phyloP scores from a whole-genome alignment of 2,113 vertebrate species.

The Vidua macroura region DNA sequence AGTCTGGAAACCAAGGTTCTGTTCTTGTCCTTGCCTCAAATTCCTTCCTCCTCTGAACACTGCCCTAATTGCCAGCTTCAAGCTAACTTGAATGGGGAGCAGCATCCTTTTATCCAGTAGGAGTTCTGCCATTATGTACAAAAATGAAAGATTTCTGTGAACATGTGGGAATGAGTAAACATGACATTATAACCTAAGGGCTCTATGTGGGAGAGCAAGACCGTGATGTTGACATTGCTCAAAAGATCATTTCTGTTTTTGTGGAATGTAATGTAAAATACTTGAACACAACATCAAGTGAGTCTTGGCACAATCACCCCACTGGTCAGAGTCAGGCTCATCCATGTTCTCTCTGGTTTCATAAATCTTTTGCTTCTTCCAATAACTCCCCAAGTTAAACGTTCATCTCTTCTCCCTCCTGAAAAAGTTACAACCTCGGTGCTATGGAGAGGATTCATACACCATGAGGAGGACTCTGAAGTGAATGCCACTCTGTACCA shows the following conservation, averaged over 20 bases:
- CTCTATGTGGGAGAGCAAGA: constrained; percentile 25
- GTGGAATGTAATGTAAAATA: not conserved
- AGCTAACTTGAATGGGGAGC: not conserved
- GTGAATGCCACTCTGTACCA: not conserved
- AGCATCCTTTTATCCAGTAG: not conserved
- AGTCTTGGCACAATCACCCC: not conserved
- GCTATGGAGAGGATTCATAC: fast-evolving
- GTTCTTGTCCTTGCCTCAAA: not conserved
- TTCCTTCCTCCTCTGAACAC: not conserved
- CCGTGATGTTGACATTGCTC: not conserved
- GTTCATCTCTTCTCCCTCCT: not conserved
- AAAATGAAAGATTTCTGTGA: constrained; percentile 29
- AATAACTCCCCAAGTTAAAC: not conserved
- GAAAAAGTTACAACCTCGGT: not conserved
- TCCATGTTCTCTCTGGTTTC: not conserved
- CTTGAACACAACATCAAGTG: not conserved
- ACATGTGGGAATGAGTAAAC: constrained; percentile 16
- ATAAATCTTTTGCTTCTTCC: not conserved
- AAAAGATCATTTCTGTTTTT: not conserved
- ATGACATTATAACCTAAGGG: constrained; percentile 39
- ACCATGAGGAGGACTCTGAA: not conserved
- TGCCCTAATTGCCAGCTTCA: not conserved
- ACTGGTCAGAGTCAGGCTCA: not conserved
- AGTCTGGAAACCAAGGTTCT: not conserved
- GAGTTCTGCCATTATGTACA: constrained; percentile 3